These are phyloP conservation scores for Acanthiza pusilla DNA, from an alignment of 2,797 vertebrate genomes.

Conservation along the genomic window DNA sequence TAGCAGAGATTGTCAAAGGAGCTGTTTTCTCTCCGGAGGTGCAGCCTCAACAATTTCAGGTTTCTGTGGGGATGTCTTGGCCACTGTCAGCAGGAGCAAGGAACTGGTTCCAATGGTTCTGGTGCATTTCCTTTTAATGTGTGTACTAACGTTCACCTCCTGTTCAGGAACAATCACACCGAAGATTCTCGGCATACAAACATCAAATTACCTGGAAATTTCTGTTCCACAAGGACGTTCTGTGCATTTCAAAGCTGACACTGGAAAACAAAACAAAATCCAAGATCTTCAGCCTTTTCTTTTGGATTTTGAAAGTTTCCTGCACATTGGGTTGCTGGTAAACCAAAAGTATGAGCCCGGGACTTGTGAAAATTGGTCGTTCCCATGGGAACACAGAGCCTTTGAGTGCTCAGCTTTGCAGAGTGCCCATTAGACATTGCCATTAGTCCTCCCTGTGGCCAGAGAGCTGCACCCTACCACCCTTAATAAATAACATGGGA, in stretches of 20 bases:
- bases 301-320: background rate
- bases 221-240: background rate
- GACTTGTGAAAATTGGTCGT: fast-evolving
- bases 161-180: background rate
- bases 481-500: background rate
- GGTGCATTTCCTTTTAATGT: background rate
- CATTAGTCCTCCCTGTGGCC: too few species aligned
- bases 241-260: background rate
- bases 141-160: background rate
- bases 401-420: background rate
- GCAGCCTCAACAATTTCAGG: background rate
- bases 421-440: background rate
- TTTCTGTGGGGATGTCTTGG: background rate
- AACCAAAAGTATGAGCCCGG: background rate
- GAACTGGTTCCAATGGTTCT: background rate
- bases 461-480: background rate
- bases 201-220: background rate
- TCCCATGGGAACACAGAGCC: background rate
- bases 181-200: background rate
- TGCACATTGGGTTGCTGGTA: background rate
- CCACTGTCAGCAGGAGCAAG: background rate
- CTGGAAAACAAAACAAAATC: background rate
- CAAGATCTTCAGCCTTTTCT: background rate
- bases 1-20: background rate
- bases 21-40: background rate